Percentiles rank a stretch among this genome's conserved stretches.
Evolutionary conservation across 2,113 vertebrate species (phyloP).

Genomic region (Numida meleagris): DNA sequence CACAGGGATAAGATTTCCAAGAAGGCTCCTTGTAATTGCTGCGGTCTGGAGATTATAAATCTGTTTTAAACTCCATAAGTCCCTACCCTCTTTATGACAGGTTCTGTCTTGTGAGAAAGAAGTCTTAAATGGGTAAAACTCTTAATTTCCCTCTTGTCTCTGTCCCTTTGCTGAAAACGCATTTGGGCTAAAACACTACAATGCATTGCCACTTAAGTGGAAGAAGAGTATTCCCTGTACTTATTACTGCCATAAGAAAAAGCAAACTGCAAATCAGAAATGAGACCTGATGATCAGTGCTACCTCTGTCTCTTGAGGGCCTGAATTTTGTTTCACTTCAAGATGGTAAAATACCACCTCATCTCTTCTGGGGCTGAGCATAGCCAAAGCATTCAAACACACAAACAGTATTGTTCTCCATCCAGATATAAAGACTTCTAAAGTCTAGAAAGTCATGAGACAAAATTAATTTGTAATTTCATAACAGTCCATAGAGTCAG

Average conservation of each 20-base stretch:
- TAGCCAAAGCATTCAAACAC: background rate
- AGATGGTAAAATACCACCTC: background rate
- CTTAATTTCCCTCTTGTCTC: background rate
- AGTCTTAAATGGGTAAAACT: background rate
- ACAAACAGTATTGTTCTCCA: background rate
- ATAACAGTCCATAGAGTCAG: background rate
- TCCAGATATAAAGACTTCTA: background rate
- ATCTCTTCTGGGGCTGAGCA: background rate
- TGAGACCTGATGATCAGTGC: background rate
- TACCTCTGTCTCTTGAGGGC: background rate
- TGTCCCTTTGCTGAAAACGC: background rate
- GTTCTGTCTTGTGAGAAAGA: background rate
- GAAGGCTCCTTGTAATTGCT: background rate
- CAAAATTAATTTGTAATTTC: slow-evolving; percentile 3
- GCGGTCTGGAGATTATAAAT: background rate
- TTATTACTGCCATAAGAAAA: background rate
- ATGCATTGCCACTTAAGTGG: background rate
- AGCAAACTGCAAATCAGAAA: background rate
- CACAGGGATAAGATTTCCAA: background rate
- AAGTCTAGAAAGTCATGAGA: background rate
- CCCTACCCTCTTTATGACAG: background rate
- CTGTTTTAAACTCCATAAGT: background rate
- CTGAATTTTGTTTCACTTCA: background rate
- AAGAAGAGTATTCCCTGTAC: slow-evolving; percentile 1
- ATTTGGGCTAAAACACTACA: background rate